phyloP scores from a whole-genome alignment of 1,140 invertebrate species.

The Pinna nobilis region DNA sequence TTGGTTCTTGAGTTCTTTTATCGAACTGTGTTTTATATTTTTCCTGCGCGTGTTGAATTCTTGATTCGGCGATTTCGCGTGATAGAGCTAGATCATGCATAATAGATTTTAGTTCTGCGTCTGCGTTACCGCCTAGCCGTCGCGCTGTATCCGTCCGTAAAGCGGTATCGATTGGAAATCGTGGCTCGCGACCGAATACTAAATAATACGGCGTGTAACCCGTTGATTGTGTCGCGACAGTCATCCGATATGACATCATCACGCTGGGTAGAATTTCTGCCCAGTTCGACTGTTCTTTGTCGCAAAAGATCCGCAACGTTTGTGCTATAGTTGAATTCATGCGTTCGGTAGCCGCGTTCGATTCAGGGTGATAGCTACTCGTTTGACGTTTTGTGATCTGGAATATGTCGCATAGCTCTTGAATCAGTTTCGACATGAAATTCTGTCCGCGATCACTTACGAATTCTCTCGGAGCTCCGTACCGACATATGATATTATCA shows the following conservation, averaged over 20 bases:
- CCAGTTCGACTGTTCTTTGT: constrained; percentile 40
- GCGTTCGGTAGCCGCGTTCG: constrained; percentile 23
- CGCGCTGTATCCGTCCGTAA: constrained; percentile 21
- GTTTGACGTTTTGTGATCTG: constrained; percentile 20
- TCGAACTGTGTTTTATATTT: constrained; percentile 32
- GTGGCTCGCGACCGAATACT: constrained; percentile 25
- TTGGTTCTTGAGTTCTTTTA: constrained; percentile 5
- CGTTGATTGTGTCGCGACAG: constrained; percentile 11
- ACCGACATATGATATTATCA: constrained; percentile 40
- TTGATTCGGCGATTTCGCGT: constrained; percentile 17
- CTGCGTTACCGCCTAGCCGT: constrained; percentile 9
- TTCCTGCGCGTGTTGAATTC: constrained; percentile 26
- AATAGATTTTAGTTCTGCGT: constrained; percentile 25
- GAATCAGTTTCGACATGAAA: constrained; percentile 36
- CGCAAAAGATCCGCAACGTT: constrained; percentile 23
- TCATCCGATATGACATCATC: constrained; percentile 14
- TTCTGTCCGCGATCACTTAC: constrained; percentile 35
- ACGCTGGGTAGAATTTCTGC: neutral
- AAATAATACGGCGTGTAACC: constrained; percentile 37
- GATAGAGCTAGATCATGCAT: neutral
- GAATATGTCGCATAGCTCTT: constrained; percentile 37
- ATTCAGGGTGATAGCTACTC: constrained; percentile 32
- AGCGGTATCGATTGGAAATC: constrained; percentile 36
- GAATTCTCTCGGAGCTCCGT: constrained; percentile 37
- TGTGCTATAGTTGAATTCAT: constrained; percentile 24